Conservation (phyloP, 2,113 vertebrate species). For the Mobula birostris region DNA sequence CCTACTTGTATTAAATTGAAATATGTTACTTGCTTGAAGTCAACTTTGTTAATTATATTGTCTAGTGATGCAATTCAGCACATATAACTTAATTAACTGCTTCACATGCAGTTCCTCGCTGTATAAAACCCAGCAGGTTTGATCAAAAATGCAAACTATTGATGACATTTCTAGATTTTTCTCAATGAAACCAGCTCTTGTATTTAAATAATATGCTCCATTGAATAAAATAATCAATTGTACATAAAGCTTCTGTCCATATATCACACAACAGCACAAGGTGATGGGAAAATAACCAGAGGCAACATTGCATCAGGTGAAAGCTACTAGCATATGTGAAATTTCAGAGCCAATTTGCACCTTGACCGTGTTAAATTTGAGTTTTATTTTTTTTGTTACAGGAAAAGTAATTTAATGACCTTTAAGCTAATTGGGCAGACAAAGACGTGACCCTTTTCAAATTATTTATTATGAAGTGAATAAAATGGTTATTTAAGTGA, state of each 20-base stretch:
- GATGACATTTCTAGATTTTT: background rate
- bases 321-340: constrained; percentile 25
- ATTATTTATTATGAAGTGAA: constrained; percentile 30
- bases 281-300: constrained; percentile 16
- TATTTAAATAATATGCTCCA: background rate
- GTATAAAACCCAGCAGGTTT: background rate
- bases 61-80: background rate
- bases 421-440: constrained; percentile 31
- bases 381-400: constrained; percentile 9
- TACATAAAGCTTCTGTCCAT: background rate
- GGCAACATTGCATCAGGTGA: constrained; percentile 16
- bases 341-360: constrained; percentile 21
- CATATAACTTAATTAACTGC: background rate
- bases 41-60: background rate
- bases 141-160: background rate
- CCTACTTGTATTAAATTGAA: constrained; percentile 16
- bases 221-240: background rate
- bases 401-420: constrained; percentile 36
- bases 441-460: constrained; percentile 10
- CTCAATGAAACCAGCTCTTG: background rate
- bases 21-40: constrained; percentile 8
- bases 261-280: background rate
- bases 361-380: constrained; percentile 32
- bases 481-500: constrained; percentile 33
- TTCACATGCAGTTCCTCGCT: background rate